Evolutionary conservation across 2,797 vertebrate species (phyloP).

Genomic region (Coendou prehensilis): DNA sequence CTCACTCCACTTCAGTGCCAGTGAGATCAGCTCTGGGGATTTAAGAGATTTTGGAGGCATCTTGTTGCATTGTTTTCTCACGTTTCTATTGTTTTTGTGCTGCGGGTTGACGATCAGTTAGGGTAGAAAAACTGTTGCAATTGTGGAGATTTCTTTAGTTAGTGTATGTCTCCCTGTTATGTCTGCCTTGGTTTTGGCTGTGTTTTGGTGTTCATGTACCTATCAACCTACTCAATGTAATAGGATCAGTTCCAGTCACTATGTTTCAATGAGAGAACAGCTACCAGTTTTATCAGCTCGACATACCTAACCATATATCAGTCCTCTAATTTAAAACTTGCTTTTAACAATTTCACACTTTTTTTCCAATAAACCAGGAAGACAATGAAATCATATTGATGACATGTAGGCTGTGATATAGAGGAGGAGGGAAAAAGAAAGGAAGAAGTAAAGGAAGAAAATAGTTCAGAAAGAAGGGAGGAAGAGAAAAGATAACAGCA

Average conservation of each 20-base stretch:
- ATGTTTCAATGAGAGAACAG: neutral
- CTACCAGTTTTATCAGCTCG: neutral
- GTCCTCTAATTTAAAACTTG: neutral
- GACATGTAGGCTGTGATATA: neutral
- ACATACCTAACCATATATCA: neutral
- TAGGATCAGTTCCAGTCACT: neutral
- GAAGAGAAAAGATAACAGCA: neutral
- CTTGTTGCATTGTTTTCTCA: neutral
- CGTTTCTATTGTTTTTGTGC: neutral
- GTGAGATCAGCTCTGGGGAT: neutral
- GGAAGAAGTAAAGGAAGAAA: neutral
- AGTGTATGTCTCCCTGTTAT: neutral
- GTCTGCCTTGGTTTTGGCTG: neutral
- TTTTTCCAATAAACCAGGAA: neutral
- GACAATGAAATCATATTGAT: neutral
- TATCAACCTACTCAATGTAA: neutral
- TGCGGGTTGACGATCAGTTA: neutral
- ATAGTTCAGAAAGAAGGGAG: neutral
- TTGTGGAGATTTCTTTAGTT: neutral
- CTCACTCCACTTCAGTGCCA: neutral
- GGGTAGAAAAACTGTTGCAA: neutral
- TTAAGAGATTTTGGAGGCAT: neutral
- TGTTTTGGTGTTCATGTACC: neutral
- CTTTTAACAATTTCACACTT: neutral
- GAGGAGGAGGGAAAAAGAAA: neutral